Conservation (phyloP, 2,113 vertebrate species). For the Prionailurus viverrinus region DNA sequence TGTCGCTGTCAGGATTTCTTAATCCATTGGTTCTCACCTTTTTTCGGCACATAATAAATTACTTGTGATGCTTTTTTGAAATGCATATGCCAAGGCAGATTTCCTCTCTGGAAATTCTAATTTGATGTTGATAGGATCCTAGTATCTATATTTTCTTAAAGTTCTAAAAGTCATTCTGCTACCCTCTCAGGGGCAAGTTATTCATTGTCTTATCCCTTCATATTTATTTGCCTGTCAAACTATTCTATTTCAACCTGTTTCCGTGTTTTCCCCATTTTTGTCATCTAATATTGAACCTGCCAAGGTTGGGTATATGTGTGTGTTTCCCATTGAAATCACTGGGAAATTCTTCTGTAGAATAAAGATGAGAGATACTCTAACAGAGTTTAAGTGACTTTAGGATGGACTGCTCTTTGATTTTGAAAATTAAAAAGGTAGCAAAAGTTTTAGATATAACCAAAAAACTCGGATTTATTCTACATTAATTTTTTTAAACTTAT, state of each 20-base stretch:
- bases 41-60: not conserved
- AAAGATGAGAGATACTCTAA: not conserved
- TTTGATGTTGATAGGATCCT: not conserved
- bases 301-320: not conserved
- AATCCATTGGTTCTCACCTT: not conserved
- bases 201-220: not conserved
- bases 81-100: not conserved
- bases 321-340: not conserved
- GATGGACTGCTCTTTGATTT: not conserved
- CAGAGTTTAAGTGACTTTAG: not conserved
- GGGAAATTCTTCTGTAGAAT: not conserved
- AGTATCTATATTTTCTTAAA: constrained; percentile 53
- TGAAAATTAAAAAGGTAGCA: not conserved
- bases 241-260: not conserved
- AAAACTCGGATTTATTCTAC: not conserved
- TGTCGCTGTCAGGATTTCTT: not conserved
- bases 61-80: not conserved
- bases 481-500: not conserved
- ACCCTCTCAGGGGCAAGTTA: not conserved
- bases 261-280: not conserved
- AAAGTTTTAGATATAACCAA: not conserved
- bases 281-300: not conserved
- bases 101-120: constrained; percentile 43
- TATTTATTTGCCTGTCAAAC: not conserved
- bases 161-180: not conserved